phyloP scores from a whole-genome alignment of 1,140 invertebrate species.

The Euura saliciscinereae region DNA sequence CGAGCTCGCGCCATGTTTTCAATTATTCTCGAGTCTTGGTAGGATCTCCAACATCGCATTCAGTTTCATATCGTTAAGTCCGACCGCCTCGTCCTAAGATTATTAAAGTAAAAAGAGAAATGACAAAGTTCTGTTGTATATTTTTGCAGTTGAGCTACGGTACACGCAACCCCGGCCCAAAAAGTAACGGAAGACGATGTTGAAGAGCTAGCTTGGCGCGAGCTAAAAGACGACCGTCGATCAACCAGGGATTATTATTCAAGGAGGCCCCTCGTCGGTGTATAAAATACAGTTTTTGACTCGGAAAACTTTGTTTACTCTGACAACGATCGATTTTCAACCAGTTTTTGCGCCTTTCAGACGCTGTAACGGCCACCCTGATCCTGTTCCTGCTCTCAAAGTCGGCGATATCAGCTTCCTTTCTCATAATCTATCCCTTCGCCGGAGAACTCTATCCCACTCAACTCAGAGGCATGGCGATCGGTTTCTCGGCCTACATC shows the following conservation, averaged over 20 bases:
- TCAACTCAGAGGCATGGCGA: conserved; percentile 82
- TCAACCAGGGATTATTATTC: background rate
- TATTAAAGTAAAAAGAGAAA: background rate
- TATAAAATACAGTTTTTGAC: background rate
- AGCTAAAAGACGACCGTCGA: background rate
- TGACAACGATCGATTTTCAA: too few species aligned
- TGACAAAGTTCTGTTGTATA: background rate
- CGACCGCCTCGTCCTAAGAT: too few species aligned
- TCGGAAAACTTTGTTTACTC: too few species aligned
- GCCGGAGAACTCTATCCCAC: conserved; percentile 89
- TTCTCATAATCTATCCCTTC: conserved; percentile 89
- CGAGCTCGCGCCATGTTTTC: background rate
- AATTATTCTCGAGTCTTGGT: too few species aligned
- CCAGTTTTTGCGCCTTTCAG: conserved; percentile 57
- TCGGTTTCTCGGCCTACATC: conserved; percentile 88
- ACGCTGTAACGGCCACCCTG: conserved; percentile 74
- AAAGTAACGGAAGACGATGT: background rate
- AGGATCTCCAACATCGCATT: background rate
- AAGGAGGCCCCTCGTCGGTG: background rate
- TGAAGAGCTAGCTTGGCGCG: conserved; percentile 1
- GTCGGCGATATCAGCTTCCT: conserved; percentile 88
- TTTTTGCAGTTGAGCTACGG: background rate
- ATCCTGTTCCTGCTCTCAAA: conserved; percentile 86
- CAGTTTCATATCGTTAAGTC: background rate
- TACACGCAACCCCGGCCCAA: background rate